These are phyloP conservation scores for Oryzias celebensis DNA, from an alignment of 2,113 vertebrate species.

Conservation along the genomic window DNA sequence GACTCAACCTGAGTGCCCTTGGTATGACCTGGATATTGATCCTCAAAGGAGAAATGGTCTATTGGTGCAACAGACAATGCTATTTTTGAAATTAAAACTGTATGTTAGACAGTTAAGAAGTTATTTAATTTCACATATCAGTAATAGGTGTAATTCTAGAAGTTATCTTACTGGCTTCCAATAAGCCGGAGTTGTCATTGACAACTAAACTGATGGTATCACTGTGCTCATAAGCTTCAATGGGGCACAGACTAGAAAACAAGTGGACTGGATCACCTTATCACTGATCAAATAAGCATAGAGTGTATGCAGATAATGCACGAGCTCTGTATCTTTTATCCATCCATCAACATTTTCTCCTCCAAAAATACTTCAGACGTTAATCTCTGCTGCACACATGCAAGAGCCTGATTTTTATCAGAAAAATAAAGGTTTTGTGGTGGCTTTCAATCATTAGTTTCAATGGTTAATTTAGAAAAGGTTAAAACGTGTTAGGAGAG, in stretches of 20 bases:
- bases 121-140: slow-evolving; percentile 58
- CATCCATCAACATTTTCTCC: slow-evolving; percentile 63
- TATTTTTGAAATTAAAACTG: slow-evolving; percentile 3
- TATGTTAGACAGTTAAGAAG: slow-evolving; percentile 39
- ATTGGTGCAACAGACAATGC: slow-evolving; percentile 5
- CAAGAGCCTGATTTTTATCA: slow-evolving; percentile 40
- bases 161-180: slow-evolving; percentile 39
- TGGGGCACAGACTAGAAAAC: slow-evolving; percentile 50
- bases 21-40: slow-evolving; percentile 36
- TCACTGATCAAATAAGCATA: slow-evolving; percentile 74
- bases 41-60: slow-evolving; percentile 39
- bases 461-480: not conserved
- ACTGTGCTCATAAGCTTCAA: slow-evolving; percentile 43
- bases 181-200: slow-evolving; percentile 66
- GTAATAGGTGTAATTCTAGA: slow-evolving; percentile 55
- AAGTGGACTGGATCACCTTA: slow-evolving; percentile 70
- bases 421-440: slow-evolving; percentile 19
- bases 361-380: slow-evolving; percentile 62
- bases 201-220: slow-evolving; percentile 67
- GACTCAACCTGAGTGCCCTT: slow-evolving; percentile 39
- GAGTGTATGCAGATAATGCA: slow-evolving; percentile 72
- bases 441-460: slow-evolving; percentile 19
- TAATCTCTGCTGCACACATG: slow-evolving; percentile 69
- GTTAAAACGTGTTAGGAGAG: not conserved
- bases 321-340: slow-evolving; percentile 69